Percentiles rank a stretch among this genome's conserved stretches.
Conservation (phyloP, 2,888 invertebrate species). For the Ormyrus labotus region DNA sequence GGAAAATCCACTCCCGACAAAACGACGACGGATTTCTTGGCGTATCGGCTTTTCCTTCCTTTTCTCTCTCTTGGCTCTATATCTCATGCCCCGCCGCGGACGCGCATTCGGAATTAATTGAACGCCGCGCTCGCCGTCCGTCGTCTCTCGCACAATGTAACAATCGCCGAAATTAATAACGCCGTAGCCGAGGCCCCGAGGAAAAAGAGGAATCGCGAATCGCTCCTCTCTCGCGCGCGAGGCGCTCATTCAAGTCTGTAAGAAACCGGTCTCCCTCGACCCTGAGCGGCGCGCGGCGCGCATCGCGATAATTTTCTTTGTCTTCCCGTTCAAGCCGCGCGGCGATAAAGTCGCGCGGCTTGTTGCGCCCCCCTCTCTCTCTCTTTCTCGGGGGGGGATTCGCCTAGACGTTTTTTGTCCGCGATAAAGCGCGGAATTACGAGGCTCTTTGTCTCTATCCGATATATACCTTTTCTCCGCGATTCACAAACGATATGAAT, state of each 20-base stretch:
- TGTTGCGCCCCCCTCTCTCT: background rate
- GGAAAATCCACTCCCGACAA: slow-evolving; percentile 39
- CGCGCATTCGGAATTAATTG: slow-evolving; percentile 61
- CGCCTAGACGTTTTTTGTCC: no score
- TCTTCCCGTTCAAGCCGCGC: background rate
- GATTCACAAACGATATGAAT: no score
- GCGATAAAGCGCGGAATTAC: no score
- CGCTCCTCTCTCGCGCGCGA: slow-evolving; percentile 23
- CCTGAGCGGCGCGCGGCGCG: slow-evolving; percentile 12
- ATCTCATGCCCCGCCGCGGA: background rate
- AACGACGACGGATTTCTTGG: slow-evolving; percentile 22
- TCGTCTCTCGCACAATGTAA: slow-evolving; percentile 64
- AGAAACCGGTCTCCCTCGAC: slow-evolving; percentile 28
- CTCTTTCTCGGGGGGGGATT: background rate
- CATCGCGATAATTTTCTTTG: slow-evolving; percentile 55
- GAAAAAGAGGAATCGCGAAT: background rate
- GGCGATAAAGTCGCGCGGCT: slow-evolving; percentile 1
- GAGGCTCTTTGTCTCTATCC: no score
- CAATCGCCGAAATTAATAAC: slow-evolving; percentile 70
- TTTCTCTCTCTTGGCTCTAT: slow-evolving; percentile 7
- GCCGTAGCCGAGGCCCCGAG: slow-evolving; percentile 50
- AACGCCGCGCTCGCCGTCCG: slow-evolving; percentile 60
- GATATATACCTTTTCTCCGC: no score
- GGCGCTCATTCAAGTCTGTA: slow-evolving; percentile 32
- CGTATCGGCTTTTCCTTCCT: background rate